Evolutionary conservation across 2,888 invertebrate species (phyloP).

Genomic region (Platypus cylindrus): DNA sequence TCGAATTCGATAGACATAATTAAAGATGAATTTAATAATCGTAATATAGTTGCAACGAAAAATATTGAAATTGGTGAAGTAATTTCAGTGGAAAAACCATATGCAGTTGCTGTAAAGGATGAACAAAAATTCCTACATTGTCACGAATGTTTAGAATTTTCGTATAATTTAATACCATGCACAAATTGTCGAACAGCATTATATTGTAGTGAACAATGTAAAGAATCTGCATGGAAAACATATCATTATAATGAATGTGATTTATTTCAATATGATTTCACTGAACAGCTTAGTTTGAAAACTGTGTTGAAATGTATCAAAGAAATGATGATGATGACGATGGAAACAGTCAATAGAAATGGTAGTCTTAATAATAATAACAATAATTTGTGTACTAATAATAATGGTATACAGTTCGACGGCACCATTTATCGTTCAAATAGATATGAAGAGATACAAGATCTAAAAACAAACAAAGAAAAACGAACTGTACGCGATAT

Average conservation of each 20-base stretch:
- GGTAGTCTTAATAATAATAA: no score
- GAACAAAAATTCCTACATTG: conserved; percentile 45
- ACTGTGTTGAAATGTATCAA: conserved; percentile 41
- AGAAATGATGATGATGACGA: conserved; percentile 12
- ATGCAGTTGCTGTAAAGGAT: conserved; percentile 40
- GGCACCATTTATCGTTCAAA: conserved; percentile 25
- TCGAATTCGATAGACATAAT: conserved; percentile 49
- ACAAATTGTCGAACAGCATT: conserved; percentile 47
- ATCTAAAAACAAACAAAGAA: conserved; percentile 54
- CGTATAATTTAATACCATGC: conserved; percentile 50
- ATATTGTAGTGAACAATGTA: conserved; percentile 55
- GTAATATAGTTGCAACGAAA: conserved; percentile 53
- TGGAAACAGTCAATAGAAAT: background rate
- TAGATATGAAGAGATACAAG: conserved; percentile 47
- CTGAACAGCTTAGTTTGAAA: conserved; percentile 54
- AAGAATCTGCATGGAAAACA: conserved; percentile 41
- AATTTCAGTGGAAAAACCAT: conserved; percentile 62
- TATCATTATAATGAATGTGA: conserved; percentile 70
- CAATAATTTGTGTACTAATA: conserved; percentile 3
- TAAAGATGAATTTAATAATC: conserved; percentile 46
- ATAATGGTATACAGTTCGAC: conserved; percentile 9
- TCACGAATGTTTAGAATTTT: conserved; percentile 49
- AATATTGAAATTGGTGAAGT: conserved; percentile 62
- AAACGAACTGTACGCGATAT: conserved; percentile 52
- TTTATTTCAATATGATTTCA: conserved; percentile 45